Conservation (phyloP, 2,888 invertebrate species). For the Gasteruption jaculator region DNA sequence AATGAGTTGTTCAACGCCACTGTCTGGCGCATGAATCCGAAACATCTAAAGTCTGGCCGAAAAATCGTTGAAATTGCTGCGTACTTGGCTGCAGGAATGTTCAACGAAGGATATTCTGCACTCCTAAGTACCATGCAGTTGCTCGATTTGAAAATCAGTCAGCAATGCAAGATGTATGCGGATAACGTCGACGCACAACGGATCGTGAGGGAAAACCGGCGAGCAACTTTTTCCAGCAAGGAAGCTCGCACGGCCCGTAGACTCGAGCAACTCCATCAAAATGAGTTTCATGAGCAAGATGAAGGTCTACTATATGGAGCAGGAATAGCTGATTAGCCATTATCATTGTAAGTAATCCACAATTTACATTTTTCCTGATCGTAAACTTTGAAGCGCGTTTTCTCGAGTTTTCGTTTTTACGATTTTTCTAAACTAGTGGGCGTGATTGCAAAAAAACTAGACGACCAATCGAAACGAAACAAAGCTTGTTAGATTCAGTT, state of each 20-base stretch:
- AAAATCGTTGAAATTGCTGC: too few species aligned
- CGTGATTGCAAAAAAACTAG: conserved; percentile 9
- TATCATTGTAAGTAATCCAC: conserved; percentile 11
- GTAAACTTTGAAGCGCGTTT: conserved; percentile 10
- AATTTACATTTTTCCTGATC: conserved; percentile 10
- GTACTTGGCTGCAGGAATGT: too few species aligned
- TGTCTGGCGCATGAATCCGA: too few species aligned
- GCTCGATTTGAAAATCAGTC: conserved; percentile 12
- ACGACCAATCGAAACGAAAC: conserved; percentile 7
- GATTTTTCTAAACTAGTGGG: conserved; percentile 7
- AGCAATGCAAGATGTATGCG: conserved; percentile 13
- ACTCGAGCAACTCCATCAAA: conserved; percentile 8
- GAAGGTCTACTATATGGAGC: conserved; percentile 16
- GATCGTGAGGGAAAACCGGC: conserved; percentile 9
- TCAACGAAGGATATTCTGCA: too few species aligned
- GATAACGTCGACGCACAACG: conserved; percentile 9
- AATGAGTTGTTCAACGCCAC: too few species aligned
- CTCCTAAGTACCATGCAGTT: too few species aligned
- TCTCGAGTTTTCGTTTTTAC: conserved; percentile 11
- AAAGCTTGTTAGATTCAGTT: conserved; percentile 8
- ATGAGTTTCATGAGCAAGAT: conserved; percentile 16
- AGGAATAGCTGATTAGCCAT: conserved; percentile 11
- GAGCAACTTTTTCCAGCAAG: too few species aligned
- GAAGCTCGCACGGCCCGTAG: conserved; percentile 13
- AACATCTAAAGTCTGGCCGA: too few species aligned